These are phyloP conservation scores for Sphenodon punctatus DNA, from an alignment of 2,797 vertebrate genomes.

Conservation along the genomic window DNA sequence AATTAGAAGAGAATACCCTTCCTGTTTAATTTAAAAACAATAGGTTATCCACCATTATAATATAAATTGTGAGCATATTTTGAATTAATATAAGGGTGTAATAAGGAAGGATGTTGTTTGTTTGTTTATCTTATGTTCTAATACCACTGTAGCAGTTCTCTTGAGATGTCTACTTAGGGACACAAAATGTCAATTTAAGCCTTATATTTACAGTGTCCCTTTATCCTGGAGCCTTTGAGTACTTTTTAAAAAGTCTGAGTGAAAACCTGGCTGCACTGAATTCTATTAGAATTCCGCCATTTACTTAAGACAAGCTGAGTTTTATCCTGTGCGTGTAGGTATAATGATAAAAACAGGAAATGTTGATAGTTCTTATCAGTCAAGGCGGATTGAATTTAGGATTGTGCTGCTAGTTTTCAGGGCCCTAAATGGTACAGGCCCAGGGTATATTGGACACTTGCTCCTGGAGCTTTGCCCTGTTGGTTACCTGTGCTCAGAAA, in stretches of 20 bases:
- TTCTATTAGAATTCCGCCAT: no score
- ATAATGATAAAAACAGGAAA: not conserved
- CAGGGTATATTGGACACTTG: no score
- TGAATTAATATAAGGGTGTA: not conserved
- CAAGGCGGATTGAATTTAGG: no score
- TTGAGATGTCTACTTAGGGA: not conserved
- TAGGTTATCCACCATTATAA: no score
- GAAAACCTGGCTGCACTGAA: no score
- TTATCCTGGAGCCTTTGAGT: not conserved
- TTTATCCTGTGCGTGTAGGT: no score
- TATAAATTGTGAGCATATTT: not conserved
- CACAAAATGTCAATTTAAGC: not conserved
- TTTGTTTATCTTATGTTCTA: not conserved
- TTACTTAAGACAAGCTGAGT: no score
- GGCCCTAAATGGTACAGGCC: no score
- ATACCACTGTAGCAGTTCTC: not conserved
- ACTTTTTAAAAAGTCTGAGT: no score
- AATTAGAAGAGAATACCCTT: not conserved
- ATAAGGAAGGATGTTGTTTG: not conserved
- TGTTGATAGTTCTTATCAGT: rapidly evolving
- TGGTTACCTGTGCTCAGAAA: no score
- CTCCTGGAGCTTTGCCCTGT: no score
- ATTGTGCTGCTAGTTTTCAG: no score
- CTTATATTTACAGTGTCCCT: not conserved
- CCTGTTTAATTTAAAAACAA: not conserved